phyloP scores from a whole-genome alignment of 2,113 vertebrate genomes.

The Thoracochromis brauschi region DNA sequence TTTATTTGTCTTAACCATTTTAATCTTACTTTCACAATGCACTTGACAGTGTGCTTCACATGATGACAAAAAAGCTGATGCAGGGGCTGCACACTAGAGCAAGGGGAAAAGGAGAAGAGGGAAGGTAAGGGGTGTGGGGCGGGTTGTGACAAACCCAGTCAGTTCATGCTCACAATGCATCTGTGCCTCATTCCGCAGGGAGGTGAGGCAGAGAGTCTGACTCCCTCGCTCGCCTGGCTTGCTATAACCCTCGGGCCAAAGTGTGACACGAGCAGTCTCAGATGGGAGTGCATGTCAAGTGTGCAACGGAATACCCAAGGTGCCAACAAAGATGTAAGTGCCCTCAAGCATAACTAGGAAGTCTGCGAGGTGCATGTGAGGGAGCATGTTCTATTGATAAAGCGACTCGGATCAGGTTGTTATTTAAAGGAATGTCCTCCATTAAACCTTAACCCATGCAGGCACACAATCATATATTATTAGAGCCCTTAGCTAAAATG shows the following conservation, averaged over 20 bases:
- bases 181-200: conserved; percentile 11
- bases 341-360: conserved; percentile 28
- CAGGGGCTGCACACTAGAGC: conserved; percentile 3
- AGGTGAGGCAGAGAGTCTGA: conserved; percentile 1
- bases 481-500: background rate
- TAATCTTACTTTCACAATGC: background rate
- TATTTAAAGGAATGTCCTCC: conserved; percentile 5
- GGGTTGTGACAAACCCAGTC: conserved; percentile 23
- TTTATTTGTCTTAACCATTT: conserved; percentile 3
- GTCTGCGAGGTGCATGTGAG: background rate
- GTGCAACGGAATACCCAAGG: conserved; percentile 32
- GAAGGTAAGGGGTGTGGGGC: background rate
- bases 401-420: background rate
- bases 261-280: conserved; percentile 40
- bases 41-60: background rate
- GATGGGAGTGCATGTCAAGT: conserved; percentile 47
- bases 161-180: conserved; percentile 27
- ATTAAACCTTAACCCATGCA: conserved; percentile 1
- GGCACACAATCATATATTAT: conserved; percentile 1
- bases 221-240: conserved; percentile 6
- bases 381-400: conserved; percentile 10
- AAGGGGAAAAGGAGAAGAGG: background rate
- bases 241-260: conserved; percentile 41
- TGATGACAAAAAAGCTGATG: conserved; percentile 38
- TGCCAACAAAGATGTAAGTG: conserved; percentile 29